phyloP scores from a whole-genome alignment of 2,888 invertebrate genomes.

The Macropis europaea region DNA sequence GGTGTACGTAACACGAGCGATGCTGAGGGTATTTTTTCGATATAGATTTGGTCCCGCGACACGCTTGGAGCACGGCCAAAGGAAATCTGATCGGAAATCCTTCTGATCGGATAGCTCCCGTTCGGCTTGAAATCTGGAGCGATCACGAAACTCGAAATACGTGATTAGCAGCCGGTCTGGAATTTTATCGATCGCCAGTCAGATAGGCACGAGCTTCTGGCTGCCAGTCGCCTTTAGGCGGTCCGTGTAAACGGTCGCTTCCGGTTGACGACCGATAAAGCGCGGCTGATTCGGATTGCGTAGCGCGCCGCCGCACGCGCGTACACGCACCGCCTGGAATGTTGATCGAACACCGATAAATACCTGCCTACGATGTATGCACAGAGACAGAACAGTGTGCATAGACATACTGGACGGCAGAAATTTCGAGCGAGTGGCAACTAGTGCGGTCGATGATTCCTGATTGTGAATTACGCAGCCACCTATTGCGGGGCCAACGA shows the following conservation, averaged over 20 bases:
- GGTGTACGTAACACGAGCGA: too few relatives aligned
- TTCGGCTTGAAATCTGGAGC: constrained; percentile 15
- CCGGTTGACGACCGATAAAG: constrained; percentile 66
- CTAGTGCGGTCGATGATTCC: constrained; percentile 12
- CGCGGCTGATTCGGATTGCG: constrained; percentile 66
- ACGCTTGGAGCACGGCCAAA: constrained; percentile 13
- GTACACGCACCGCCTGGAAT: constrained; percentile 66
- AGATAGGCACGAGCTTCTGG: constrained; percentile 33
- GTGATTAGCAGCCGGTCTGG: constrained; percentile 38
- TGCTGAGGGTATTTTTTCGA: constrained; percentile 6
- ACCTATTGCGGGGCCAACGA: background rate
- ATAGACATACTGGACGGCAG: background rate
- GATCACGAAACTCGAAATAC: constrained; percentile 24
- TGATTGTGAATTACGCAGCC: constrained; percentile 21
- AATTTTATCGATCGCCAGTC: constrained; percentile 64
- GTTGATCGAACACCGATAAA: constrained; percentile 69
- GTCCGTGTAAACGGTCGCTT: constrained; percentile 61
- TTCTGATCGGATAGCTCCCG: background rate
- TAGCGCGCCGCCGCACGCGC: constrained; percentile 57
- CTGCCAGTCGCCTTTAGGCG: constrained; percentile 44
- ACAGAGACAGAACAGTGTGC: constrained; percentile 18
- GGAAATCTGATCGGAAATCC: constrained; percentile 27
- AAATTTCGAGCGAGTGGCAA: constrained; percentile 18
- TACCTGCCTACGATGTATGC: constrained; percentile 38
- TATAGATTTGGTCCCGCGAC: background rate